Base-by-base conservation (phyloP, 2,797 vertebrate genomes). In the Amazona finschi region DNA sequence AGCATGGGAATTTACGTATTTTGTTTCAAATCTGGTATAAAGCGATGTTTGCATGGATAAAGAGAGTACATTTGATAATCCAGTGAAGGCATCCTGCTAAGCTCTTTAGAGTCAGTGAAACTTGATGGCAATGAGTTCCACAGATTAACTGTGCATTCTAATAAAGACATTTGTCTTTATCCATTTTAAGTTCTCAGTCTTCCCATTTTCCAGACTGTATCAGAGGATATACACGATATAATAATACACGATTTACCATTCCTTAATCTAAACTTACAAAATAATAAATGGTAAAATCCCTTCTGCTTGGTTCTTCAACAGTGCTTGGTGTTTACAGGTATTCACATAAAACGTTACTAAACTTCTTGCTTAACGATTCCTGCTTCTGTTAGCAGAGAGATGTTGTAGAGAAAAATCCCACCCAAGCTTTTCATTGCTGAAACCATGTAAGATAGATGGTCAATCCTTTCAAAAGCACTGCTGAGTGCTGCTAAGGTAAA, bases 101-200 rank as follows among this genome's bases (percentile, higher is more conserved):
- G 73, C 79, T 92, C 94, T 90, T 96, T 90, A 93, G 53, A 33
- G 76, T 76, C 92, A 91, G 55, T 70, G 79, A 89, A 90, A 93
- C 64, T 76, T 66, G 70, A 83, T 7, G 47, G 77, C 91, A 94
- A 71, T 57, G 77, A 94, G 67, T 86, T 91, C 70, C 67, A 71
- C 85, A 94, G 91, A 91, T 79, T 76, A 96, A 78, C 80, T 38
- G 15, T 55, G 52, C 33, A 13, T 66, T 79, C 62, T 20, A 73
- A 83, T 79, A 57, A 64, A 39, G 14, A 19, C 27, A 57, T 39
- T 89, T 85, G 71, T 47, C 90, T 81, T 85, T 33, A 81, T 44
- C 39, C 47, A 52, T 72, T 79, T 91, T 61, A 86, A 49, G 14
- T 82, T 86, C 49, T 81, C 38, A 12, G 28, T 73, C 87, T 85